Evolutionary conservation across 2,888 invertebrate species (phyloP), one percentile per base, ranked within the genome.

Genomic region (Microdon myrmicae): DNA sequence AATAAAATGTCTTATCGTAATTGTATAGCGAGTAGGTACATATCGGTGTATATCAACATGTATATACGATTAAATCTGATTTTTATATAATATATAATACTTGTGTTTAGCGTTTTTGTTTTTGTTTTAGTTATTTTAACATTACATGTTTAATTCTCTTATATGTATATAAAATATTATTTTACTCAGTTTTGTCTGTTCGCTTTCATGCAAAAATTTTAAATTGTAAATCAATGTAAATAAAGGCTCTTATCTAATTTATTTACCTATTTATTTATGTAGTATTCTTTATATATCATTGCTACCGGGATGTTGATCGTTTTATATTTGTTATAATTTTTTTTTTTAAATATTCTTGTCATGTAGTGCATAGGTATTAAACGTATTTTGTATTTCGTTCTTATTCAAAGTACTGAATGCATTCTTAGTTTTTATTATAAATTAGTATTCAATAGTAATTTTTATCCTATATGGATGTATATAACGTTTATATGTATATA

Each of bases 191-290:
- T 59, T 66, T 53, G 38, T 54, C 38, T 66, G 29, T 28, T 64
- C 14, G 47, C 58, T 53, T 38, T 59, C 53, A 48, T 66, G 66
- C 59, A 66, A 59, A 66, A 66, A 48, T 59, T 59, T 66, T 38
- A 54, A 54, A 66, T 56, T 66, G 59, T 66, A 66, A 66, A 66
- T 66, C 53, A 66, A 66, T 75, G 73, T 75, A 74, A 75, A 73
- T 76, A 76, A 77, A 75, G 72, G 73, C 72, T 77, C 73, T 74
- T 73, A 74, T 75, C 72, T 73, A n/a, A 70, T 72, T 67, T 56
- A 19, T 35, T 43, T 23, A n/a, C 13, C 51, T 38, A 14, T 23
- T 31, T 28, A 44, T 56, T 56, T 14, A 45, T 69, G 67, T 66
- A 44, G 25, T 55, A 68, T 66, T 59, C 43, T 67, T 48, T 47